Evolutionary conservation across 2,888 invertebrate species (phyloP).

Genomic region (Oxytorus armatus): DNA sequence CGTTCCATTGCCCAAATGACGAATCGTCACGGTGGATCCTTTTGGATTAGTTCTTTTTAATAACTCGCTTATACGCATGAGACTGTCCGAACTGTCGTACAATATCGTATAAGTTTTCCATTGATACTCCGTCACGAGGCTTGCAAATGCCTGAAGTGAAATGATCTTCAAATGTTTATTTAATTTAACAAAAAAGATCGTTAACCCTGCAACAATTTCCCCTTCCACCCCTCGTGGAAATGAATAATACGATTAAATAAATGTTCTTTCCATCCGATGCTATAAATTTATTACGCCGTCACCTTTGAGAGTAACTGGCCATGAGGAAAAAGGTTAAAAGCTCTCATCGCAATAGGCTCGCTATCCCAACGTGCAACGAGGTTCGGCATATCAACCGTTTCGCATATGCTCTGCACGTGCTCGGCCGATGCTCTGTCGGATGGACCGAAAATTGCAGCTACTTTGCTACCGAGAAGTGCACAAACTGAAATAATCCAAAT

Average conservation of each 20-base stretch:
- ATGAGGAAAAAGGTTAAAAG: conserved; percentile 92
- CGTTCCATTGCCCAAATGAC: conserved; percentile 87
- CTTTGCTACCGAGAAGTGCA: conserved; percentile 86
- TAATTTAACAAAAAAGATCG: too few species aligned
- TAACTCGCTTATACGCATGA: conserved; percentile 90
- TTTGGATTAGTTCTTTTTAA: conserved; percentile 88
- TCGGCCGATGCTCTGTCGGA: conserved; percentile 88
- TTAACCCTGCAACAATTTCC: too few species aligned
- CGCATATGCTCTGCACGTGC: conserved; percentile 93
- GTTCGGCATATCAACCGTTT: conserved; percentile 94
- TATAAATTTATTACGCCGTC: neutral
- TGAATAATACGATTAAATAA: too few species aligned
- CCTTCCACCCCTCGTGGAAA: too few species aligned
- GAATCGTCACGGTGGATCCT: conserved; percentile 87
- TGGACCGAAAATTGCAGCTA: conserved; percentile 94
- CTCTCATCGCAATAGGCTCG: conserved; percentile 85
- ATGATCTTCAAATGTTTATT: neutral
- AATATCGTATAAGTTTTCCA: conserved; percentile 96
- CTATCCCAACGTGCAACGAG: conserved; percentile 92
- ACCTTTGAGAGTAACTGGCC: conserved; percentile 86
- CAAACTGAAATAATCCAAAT: conserved; percentile 85
- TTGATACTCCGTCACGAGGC: conserved; percentile 89
- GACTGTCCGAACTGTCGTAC: conserved; percentile 92
- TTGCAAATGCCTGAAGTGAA: conserved; percentile 86
- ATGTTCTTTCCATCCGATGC: too few species aligned